Percentiles rank a stretch among this genome's conserved stretches.
phyloP scores from a whole-genome alignment of 1,140 invertebrate species.

The Atta cephalotes region DNA sequence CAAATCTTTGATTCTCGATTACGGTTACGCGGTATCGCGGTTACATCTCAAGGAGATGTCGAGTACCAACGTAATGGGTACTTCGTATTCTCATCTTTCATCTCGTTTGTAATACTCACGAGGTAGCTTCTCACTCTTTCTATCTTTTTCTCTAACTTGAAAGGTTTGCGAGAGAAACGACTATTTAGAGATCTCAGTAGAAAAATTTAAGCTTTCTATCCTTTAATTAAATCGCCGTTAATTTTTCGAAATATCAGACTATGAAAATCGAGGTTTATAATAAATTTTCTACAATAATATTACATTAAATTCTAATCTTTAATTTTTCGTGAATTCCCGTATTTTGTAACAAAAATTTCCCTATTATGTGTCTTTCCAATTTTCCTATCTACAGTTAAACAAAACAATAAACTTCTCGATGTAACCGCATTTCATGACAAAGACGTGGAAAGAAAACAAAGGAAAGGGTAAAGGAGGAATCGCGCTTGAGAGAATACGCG shows the following conservation, averaged over 20 bases:
- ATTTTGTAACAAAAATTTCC: not conserved
- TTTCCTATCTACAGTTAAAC: slow-evolving; percentile 5
- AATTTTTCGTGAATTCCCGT: not conserved
- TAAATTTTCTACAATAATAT: not conserved
- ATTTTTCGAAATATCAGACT: slow-evolving; percentile 1
- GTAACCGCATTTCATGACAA: not conserved
- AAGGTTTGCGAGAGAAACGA: slow-evolving; percentile 26
- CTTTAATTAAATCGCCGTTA: slow-evolving; percentile 60
- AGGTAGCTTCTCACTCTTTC: not conserved
- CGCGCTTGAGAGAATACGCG: slow-evolving; percentile 45
- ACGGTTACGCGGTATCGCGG: slow-evolving; percentile 28
- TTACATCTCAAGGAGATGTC: slow-evolving; percentile 9
- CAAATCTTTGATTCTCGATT: slow-evolving; percentile 38
- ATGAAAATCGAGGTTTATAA: not conserved
- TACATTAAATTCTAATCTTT: not conserved
- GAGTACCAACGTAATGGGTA: slow-evolving; percentile 8
- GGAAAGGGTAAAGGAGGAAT: not conserved
- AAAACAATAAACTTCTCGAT: slow-evolving; percentile 41
- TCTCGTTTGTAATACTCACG: slow-evolving; percentile 48
- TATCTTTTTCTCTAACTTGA: slow-evolving; percentile 10
- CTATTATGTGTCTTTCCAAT: slow-evolving; percentile 27
- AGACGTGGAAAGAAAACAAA: not conserved
- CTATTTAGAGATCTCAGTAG: slow-evolving; percentile 26
- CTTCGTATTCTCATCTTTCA: slow-evolving; percentile 38
- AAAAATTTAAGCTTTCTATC: slow-evolving; percentile 27